Percentiles rank a stretch among this genome's conserved stretches.
These are phyloP conservation scores for Troides aeacus DNA, from an alignment of 2,888 invertebrate species.

Conservation along the genomic window DNA sequence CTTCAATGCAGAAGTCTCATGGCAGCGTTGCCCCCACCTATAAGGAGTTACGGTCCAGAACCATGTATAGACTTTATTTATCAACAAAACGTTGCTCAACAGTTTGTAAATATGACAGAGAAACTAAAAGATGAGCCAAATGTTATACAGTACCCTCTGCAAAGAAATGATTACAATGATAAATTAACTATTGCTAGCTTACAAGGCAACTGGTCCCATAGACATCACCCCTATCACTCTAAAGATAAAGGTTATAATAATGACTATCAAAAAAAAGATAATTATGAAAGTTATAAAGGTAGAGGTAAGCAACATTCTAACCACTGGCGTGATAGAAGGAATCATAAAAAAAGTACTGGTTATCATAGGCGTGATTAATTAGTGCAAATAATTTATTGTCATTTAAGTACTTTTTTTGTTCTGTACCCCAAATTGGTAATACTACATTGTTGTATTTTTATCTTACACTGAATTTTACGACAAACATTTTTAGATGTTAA, in stretches of 20 bases:
- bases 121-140: constrained; percentile 50
- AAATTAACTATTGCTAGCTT: constrained; percentile 67
- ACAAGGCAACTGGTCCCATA: constrained; percentile 73
- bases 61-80: constrained; percentile 47
- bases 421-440: too few species aligned
- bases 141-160: constrained; percentile 41
- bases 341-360: constrained; percentile 49
- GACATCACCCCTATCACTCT: constrained; percentile 66
- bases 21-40: constrained; percentile 59
- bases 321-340: constrained; percentile 56
- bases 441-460: too few species aligned
- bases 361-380: constrained; percentile 48
- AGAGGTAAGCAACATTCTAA: constrained; percentile 36
- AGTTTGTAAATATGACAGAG: constrained; percentile 67
- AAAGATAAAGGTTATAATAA: constrained; percentile 51
- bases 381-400: neutral
- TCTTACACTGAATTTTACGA: too few species aligned
- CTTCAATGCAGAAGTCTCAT: constrained; percentile 63
- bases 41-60: constrained; percentile 61
- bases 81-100: constrained; percentile 53
- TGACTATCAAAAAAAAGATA: constrained; percentile 39
- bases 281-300: constrained; percentile 42
- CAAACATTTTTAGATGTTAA: too few species aligned
- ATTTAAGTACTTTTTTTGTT: neutral
- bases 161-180: constrained; percentile 48